Evolutionary conservation across 2,888 invertebrate genomes (phyloP).

Genomic region (Orchesellides sinensis): DNA sequence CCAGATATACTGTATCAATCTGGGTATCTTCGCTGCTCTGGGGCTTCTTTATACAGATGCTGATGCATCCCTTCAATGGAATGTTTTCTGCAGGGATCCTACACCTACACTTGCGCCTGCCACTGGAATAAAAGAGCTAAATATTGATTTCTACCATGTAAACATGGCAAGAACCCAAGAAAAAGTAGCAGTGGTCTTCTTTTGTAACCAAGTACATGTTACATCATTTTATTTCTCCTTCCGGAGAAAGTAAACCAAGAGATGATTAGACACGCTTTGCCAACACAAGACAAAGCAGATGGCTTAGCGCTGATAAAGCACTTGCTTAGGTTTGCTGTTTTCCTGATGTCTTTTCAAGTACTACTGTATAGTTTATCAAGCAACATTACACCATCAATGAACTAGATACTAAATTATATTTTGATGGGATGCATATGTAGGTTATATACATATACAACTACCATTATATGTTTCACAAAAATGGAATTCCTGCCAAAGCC

Average conservation of each 20-base stretch:
- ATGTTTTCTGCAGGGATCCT: slow-evolving; percentile 45
- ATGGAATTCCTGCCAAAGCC: no score
- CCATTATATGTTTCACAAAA: background rate
- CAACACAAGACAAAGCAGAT: background rate
- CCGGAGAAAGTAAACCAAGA: slow-evolving; percentile 6
- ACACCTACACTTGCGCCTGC: slow-evolving; percentile 10
- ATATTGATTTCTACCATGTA: slow-evolving; percentile 54
- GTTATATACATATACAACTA: background rate
- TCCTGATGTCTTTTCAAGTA: background rate
- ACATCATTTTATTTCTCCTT: background rate
- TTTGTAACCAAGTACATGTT: background rate
- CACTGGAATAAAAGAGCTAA: slow-evolving; percentile 26
- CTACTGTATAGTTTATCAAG: background rate
- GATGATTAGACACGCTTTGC: slow-evolving; percentile 32
- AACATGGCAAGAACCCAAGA: slow-evolving; percentile 20
- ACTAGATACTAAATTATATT: no score
- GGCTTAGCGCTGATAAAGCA: background rate
- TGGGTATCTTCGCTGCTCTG: background rate
- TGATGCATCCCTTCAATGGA: slow-evolving; percentile 49
- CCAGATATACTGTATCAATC: background rate
- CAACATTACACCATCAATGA: background rate
- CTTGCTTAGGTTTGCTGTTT: background rate
- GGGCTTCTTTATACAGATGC: slow-evolving; percentile 11
- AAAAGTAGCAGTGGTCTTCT: no score
- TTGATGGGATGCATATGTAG: no score